Conservation (phyloP, 2,888 invertebrate species). For the Rhagonycha lutea region DNA sequence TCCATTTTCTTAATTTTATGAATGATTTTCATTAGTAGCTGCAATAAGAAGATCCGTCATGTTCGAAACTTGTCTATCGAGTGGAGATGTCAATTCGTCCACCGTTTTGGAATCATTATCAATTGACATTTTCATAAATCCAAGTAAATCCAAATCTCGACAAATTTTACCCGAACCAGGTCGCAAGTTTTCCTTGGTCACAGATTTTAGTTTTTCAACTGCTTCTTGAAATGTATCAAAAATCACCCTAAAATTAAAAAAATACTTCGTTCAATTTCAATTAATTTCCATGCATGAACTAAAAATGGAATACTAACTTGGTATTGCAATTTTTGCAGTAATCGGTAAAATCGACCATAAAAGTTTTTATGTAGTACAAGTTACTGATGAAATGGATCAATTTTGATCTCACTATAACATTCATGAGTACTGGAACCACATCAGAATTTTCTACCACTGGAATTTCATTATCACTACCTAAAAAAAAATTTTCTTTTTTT, state of each 20-base stretch:
- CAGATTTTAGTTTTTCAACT: slow-evolving; percentile 30
- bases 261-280: not conserved
- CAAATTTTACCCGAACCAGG: slow-evolving; percentile 37
- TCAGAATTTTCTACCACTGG: slow-evolving; percentile 49
- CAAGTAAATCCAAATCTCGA: slow-evolving; percentile 36
- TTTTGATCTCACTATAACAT: slow-evolving; percentile 54
- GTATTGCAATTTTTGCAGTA: not conserved
- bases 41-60: slow-evolving; percentile 28
- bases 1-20: not conserved
- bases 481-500: too few relatives aligned
- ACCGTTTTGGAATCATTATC: slow-evolving; percentile 16
- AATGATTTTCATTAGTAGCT: slow-evolving; percentile 27
- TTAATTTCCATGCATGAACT: too few relatives aligned
- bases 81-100: slow-evolving; percentile 10
- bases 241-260: not conserved
- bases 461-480: slow-evolving; percentile 45
- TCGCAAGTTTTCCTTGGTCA: slow-evolving; percentile 31
- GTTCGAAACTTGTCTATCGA: slow-evolving; percentile 23
- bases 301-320: not conserved
- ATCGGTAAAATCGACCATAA: slow-evolving; percentile 43
- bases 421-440: slow-evolving; percentile 51
- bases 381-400: slow-evolving; percentile 54
- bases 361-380: slow-evolving; percentile 53
- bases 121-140: slow-evolving; percentile 24
- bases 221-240: slow-evolving; percentile 41